Evolutionary conservation across 2,888 invertebrate genomes (phyloP), one percentile per base, ranked within the genome.

Genomic region (Escarpia spicata): DNA sequence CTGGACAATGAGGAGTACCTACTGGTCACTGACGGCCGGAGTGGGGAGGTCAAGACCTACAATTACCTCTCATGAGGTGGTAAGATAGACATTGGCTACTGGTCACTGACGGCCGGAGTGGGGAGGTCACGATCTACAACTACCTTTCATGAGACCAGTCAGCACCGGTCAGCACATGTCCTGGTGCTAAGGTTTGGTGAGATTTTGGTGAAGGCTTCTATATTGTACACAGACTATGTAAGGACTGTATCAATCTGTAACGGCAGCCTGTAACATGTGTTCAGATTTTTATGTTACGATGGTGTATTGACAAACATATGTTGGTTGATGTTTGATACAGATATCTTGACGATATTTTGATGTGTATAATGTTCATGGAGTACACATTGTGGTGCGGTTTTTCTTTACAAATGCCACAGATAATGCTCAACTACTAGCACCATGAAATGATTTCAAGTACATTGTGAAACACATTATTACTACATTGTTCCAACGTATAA

Each of bases 1-100:
- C 15, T 92, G 26, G 93, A 93, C 89, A 89, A 75, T n/a, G 91
- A 93, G 26, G 93, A 92, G 31, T 90, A 93, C 90, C 92, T 93
- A 10, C 44, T 90, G 44, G 92, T 93, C 37, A 92, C 93, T 19
- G 92, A 93, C 52, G 90, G 75, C 26, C 37, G 89, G 19, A 92
- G 43, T 31, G 93, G 93, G 26, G 90, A 91, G 43, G 92, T 93
- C 44, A 93, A 93, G 90, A 60, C 92, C 26, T 93, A 92, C 92
- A 60, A 92, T n/a, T 93, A 93, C 91, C 90, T 93, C 26, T 90
- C 90, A 26, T 93, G 58, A 75, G 75, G 75, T 52, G 52, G 52
- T 52, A 3, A 52, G 52, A 52, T 52, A 9, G 52, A 52, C 52
- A 12, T 9, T 12, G 15, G 9, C 52, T 52, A 52, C 52, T 45